These are phyloP conservation scores for Drosophila peninsularis DNA, from an alignment of 2,888 invertebrate species.

Conservation along the genomic window DNA sequence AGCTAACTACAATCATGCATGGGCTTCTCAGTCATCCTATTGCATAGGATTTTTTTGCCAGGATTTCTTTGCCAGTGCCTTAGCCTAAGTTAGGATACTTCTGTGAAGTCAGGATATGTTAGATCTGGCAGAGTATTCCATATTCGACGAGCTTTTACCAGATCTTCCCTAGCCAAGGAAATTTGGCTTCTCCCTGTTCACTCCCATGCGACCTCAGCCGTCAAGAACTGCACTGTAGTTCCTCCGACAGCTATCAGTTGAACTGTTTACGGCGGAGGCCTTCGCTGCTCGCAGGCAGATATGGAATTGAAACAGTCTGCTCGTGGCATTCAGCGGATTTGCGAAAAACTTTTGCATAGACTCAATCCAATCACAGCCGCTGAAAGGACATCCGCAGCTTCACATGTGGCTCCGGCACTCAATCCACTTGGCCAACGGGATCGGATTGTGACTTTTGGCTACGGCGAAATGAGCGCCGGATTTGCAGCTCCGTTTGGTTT, in stretches of 20 bases:
- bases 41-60: background rate
- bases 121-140: too few species aligned
- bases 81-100: background rate
- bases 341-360: conserved; percentile 44
- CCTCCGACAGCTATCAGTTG: background rate
- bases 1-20: background rate
- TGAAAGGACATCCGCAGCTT: conserved; percentile 9
- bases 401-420: conserved; percentile 8
- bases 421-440: conserved; percentile 20
- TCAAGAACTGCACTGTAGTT: too few species aligned
- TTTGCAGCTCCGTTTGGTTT: conserved; percentile 54
- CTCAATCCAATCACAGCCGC: conserved; percentile 4
- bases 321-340: conserved; percentile 24
- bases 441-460: conserved; percentile 32
- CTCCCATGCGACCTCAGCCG: too few species aligned
- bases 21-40: background rate
- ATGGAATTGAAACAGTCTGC: conserved; percentile 39
- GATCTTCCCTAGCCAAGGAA: too few species aligned
- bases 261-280: conserved; percentile 12
- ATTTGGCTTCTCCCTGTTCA: too few species aligned
- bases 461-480: conserved; percentile 41
- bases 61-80: too few species aligned
- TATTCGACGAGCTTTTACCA: too few species aligned
- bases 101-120: too few species aligned
- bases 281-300: conserved; percentile 28